These are phyloP conservation scores for Lithophane leautieri DNA, from an alignment of 2,888 invertebrate species.

Conservation along the genomic window DNA sequence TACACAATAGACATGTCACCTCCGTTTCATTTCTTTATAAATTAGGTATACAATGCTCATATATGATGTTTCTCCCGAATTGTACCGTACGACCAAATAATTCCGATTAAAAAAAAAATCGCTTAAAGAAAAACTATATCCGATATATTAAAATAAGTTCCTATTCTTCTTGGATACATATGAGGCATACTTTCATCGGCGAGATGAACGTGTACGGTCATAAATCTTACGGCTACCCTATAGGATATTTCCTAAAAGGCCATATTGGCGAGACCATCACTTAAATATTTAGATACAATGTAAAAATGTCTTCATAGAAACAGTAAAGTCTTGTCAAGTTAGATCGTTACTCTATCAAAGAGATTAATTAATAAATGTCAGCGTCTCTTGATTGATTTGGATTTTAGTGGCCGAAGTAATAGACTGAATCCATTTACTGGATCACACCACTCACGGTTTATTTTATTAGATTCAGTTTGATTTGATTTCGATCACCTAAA, in stretches of 20 bases:
- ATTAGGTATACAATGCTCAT: not conserved
- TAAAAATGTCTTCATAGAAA: conserved; percentile 21
- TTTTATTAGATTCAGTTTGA: not conserved
- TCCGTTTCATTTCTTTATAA: not conserved
- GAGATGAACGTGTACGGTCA: conserved; percentile 29
- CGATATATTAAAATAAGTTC: conserved; percentile 11
- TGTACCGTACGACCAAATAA: not conserved
- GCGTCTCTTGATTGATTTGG: conserved; percentile 37
- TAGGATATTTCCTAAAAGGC: conserved; percentile 27
- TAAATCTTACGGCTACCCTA: conserved; percentile 37
- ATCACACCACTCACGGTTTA: not conserved
- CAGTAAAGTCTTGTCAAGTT: conserved; percentile 26
- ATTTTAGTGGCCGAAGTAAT: conserved; percentile 36
- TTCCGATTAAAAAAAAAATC: not conserved
- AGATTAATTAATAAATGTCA: conserved; percentile 37
- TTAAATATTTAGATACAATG: conserved; percentile 38
- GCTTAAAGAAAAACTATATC: not conserved
- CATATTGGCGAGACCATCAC: conserved; percentile 17
- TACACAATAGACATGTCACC: not conserved
- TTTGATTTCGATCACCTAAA: conserved; percentile 1
- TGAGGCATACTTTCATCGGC: conserved; percentile 27
- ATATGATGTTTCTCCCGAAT: not conserved
- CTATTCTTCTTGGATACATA: conserved; percentile 7
- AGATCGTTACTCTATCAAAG: conserved; percentile 29
- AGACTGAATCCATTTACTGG: conserved; percentile 22